These are phyloP conservation scores for Nipponacmea schrenckii DNA, from an alignment of 2,888 invertebrate species.

Conservation along the genomic window DNA sequence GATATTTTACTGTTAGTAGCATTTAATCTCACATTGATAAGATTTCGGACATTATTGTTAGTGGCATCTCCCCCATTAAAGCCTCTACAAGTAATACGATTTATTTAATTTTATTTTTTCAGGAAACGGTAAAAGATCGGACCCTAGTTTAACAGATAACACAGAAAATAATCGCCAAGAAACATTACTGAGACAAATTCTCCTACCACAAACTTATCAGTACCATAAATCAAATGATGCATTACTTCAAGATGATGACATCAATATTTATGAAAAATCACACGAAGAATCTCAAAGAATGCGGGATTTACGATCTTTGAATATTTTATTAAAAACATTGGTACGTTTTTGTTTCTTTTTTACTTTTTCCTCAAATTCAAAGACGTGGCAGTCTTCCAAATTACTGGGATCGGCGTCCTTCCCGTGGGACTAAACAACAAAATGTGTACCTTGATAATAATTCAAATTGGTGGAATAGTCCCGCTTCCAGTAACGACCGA, in stretches of 20 bases:
- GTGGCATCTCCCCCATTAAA: no score
- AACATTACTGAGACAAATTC: background rate
- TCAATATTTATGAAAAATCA: background rate
- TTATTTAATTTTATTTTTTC: background rate
- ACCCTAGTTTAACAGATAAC: constrained; percentile 16
- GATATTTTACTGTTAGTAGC: no score
- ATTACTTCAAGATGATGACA: background rate
- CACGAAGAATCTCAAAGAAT: background rate
- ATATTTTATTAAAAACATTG: background rate
- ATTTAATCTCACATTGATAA: no score
- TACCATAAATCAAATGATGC: background rate
- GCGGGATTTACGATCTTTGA: background rate
- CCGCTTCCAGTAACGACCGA: no score
- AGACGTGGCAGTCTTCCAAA: no score
- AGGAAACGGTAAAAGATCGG: constrained; percentile 30
- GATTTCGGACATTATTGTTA: no score
- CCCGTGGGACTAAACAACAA: no score
- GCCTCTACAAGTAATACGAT: no score
- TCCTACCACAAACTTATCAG: background rate
- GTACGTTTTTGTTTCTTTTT: background rate
- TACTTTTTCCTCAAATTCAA: no score
- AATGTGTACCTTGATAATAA: no score
- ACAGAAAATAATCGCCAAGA: constrained; percentile 4
- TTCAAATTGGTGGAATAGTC: no score
- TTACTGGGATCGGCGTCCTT: no score